A percentile compares a stretch with the other conserved stretches of the same genome.
phyloP scores from a whole-genome alignment of 2,888 invertebrate species.

The Cyclophora punctaria region DNA sequence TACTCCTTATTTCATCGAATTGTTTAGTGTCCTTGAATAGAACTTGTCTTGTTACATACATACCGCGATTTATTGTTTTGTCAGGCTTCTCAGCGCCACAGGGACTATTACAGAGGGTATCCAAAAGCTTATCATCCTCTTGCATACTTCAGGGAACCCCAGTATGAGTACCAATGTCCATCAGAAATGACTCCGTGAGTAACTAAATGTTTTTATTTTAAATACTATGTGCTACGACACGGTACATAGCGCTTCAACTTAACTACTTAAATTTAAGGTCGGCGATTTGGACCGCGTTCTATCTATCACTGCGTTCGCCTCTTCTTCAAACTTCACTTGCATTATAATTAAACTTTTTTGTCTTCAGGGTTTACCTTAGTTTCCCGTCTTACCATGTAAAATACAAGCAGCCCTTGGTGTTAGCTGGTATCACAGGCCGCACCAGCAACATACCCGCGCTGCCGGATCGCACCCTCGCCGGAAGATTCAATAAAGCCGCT shows the following conservation, averaged over 20 bases:
- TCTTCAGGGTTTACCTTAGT: slow-evolving; percentile 67
- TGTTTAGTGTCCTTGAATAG: too few relatives aligned
- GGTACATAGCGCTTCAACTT: neutral
- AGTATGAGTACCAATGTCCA: slow-evolving; percentile 73
- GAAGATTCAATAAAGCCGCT: slow-evolving; percentile 70
- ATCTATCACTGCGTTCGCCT: too few relatives aligned
- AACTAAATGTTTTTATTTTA: neutral
- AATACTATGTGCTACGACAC: neutral
- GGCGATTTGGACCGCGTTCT: too few relatives aligned
- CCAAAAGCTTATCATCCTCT: slow-evolving; percentile 74
- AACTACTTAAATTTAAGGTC: too few relatives aligned
- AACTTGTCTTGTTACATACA: neutral
- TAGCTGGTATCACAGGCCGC: slow-evolving; percentile 68
- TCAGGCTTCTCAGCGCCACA: slow-evolving; percentile 74
- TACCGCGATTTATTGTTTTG: neutral
- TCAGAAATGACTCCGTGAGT: slow-evolving; percentile 71
- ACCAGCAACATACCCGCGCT: slow-evolving; percentile 67
- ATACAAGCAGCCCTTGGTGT: slow-evolving; percentile 75
- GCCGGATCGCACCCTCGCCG: slow-evolving; percentile 73
- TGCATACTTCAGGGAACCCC: slow-evolving; percentile 68
- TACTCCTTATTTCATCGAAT: neutral
- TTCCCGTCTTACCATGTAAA: slow-evolving; percentile 74
- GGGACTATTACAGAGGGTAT: slow-evolving; percentile 78
- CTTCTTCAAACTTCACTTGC: too few relatives aligned
- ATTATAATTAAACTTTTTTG: neutral